Percentiles rank a stretch among this genome's conserved stretches.
Conservation (phyloP, 2,888 invertebrate species). For the Sicus ferrugineus region DNA sequence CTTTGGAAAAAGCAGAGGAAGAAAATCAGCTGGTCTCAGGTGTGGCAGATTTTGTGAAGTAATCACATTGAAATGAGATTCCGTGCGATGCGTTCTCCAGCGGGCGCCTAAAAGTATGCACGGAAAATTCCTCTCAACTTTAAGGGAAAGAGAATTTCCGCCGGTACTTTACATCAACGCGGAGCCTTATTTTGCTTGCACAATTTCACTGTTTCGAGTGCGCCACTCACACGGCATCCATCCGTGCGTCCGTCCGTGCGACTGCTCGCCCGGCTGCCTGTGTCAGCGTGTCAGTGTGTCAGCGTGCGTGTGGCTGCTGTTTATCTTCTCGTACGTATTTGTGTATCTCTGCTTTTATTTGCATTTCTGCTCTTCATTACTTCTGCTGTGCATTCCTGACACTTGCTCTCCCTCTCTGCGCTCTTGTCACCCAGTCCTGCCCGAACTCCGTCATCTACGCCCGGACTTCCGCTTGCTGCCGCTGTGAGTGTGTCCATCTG, state of each 20-base stretch:
- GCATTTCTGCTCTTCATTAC: not conserved
- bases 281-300: constrained; percentile 3
- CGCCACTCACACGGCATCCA: no score
- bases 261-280: constrained; percentile 21
- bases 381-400: not conserved
- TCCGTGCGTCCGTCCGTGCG: not conserved
- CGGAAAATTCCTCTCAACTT: no score
- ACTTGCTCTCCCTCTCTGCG: not conserved
- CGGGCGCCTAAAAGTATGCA: no score
- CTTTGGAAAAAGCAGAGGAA: no score
- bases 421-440: not conserved
- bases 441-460: constrained; percentile 1
- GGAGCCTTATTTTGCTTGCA: no score
- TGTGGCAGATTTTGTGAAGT: no score
- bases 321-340: not conserved
- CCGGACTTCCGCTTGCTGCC: not conserved
- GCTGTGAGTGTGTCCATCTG: not conserved
- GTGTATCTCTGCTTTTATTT: not conserved
- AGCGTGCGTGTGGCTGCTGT: not conserved
- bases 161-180: no score
- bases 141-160: no score
- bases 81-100: no score
- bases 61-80: no score
- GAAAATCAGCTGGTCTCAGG: no score
- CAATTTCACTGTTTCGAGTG: no score